Conservation (phyloP, 1,140 invertebrate species). For the Brachionus koreanus region DNA sequence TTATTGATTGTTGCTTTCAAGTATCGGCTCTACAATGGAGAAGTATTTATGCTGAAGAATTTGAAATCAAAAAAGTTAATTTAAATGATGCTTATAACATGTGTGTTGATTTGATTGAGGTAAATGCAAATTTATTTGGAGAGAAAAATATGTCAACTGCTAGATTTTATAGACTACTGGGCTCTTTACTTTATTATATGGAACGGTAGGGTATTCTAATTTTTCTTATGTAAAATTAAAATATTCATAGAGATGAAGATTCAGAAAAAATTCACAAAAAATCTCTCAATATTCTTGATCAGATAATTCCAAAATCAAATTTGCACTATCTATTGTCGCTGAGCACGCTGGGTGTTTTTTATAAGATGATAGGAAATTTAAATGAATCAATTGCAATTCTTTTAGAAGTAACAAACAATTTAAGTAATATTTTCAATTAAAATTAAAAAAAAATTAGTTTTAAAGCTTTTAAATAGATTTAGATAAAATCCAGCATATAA, state of each 20-base stretch:
- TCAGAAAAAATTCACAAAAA: constrained; percentile 38
- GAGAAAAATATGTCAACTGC: neutral
- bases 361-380: constrained; percentile 37
- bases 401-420: constrained; percentile 15
- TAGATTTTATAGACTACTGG: constrained; percentile 20
- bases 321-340: constrained; percentile 25
- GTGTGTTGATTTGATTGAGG: neutral
- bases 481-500: neutral
- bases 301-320: neutral
- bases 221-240: neutral
- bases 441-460: neutral
- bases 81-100: constrained; percentile 35
- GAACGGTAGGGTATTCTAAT: neutral
- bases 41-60: constrained; percentile 26
- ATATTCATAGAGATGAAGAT: constrained; percentile 4
- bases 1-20: neutral
- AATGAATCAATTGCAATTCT: constrained; percentile 35
- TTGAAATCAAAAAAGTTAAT: constrained; percentile 28
- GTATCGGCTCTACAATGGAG: constrained; percentile 34
- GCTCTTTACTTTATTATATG: constrained; percentile 37
- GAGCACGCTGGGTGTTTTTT: constrained; percentile 40
- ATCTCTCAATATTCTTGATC: constrained; percentile 20
- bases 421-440: constrained; percentile 25
- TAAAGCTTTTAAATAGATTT: constrained; percentile 8
- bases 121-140: neutral